Evolutionary conservation across 2,888 invertebrate species (phyloP).

Genomic region (Maniola hyperantus): DNA sequence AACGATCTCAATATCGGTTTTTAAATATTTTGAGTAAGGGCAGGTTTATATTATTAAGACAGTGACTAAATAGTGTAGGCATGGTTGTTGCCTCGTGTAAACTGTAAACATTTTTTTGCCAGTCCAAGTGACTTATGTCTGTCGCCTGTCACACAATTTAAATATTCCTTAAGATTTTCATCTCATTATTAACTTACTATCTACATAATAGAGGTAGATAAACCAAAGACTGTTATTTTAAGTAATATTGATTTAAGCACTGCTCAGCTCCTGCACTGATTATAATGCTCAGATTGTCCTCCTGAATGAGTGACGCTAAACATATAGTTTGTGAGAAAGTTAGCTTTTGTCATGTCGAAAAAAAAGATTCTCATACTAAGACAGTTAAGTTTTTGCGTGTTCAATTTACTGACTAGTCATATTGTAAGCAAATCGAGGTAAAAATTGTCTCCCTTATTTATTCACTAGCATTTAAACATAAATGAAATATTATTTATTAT

Average conservation of each 20-base stretch:
- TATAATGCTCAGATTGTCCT: not conserved
- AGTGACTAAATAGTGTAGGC: too few species aligned
- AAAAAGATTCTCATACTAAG: constrained; percentile 32
- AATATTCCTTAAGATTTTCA: too few species aligned
- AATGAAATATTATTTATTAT: constrained; percentile 2
- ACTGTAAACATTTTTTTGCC: too few species aligned
- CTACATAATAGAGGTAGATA: not conserved
- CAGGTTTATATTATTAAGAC: too few species aligned
- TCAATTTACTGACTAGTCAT: constrained; percentile 39
- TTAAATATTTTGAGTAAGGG: too few species aligned
- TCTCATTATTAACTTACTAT: too few species aligned
- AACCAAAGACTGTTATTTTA: constrained; percentile 3
- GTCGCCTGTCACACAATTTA: too few species aligned
- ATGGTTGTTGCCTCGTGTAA: too few species aligned
- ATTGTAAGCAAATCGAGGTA: constrained; percentile 47
- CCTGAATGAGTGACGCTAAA: not conserved
- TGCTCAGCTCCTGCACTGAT: not conserved
- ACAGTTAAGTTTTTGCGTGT: constrained; percentile 28
- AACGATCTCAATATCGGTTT: too few species aligned
- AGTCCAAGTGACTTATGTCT: too few species aligned
- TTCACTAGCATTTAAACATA: constrained; percentile 14
- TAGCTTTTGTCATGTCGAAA: not conserved
- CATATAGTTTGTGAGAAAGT: not conserved
- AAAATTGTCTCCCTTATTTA: constrained; percentile 43
- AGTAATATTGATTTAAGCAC: not conserved